phyloP scores from a whole-genome alignment of 2,888 invertebrate species.

The Chironomus tentans region DNA sequence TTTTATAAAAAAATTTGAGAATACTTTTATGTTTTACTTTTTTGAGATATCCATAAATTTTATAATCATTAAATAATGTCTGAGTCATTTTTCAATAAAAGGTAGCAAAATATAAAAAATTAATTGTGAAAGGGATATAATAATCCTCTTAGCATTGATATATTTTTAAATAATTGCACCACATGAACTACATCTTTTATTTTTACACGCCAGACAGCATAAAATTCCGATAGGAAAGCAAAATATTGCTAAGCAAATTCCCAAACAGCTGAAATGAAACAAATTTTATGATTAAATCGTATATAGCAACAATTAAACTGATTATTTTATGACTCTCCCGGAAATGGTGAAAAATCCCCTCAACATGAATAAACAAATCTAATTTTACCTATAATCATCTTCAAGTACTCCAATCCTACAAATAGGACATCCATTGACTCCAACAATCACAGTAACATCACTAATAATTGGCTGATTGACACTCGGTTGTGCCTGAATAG shows the following conservation, averaged over 20 bases:
- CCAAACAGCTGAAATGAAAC: conserved; percentile 54
- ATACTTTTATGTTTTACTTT: no score
- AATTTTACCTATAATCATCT: conserved; percentile 57
- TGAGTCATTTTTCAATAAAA: no score
- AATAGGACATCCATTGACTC: conserved; percentile 80
- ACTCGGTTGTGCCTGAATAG: conserved; percentile 37
- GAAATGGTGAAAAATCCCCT: not conserved
- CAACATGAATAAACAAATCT: no score
- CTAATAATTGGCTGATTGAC: conserved; percentile 42
- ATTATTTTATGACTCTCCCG: no score
- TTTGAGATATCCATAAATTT: no score
- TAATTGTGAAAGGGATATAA: no score
- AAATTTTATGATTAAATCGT: no score
- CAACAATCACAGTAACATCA: conserved; percentile 65
- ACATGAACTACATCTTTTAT: conserved; percentile 78
- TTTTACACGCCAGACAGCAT: conserved; percentile 75
- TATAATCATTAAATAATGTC: no score
- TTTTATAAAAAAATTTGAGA: no score
- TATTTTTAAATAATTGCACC: conserved; percentile 47
- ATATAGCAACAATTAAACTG: no score
- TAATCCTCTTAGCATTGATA: no score
- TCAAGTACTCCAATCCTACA: conserved; percentile 80
- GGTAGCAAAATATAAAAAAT: no score
- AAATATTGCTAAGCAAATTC: conserved; percentile 72
- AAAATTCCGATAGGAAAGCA: conserved; percentile 82